phyloP scores from a whole-genome alignment of 1,140 invertebrate species.

The Onthophagus taurus region DNA sequence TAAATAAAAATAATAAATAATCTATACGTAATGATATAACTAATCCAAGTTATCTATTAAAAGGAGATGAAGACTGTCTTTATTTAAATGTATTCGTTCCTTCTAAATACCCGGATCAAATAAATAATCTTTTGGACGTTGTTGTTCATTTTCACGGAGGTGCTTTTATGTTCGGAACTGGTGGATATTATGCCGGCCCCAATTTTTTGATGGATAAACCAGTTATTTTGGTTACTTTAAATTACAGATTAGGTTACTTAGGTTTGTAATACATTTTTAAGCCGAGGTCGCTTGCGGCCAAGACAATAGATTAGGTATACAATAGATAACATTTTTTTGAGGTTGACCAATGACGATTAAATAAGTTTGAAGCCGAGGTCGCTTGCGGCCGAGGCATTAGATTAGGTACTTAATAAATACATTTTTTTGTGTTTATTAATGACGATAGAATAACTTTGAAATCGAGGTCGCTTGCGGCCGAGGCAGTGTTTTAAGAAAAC shows the following conservation, averaged over 20 bases:
- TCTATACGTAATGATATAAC: background rate
- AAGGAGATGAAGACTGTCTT: slow-evolving; percentile 35
- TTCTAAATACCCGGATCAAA: slow-evolving; percentile 26
- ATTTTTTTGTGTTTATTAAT: too few species aligned
- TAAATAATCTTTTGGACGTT: slow-evolving; percentile 37
- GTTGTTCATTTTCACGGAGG: slow-evolving; percentile 49
- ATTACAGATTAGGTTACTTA: slow-evolving; percentile 51
- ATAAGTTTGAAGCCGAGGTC: too few species aligned
- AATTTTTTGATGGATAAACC: slow-evolving; percentile 47
- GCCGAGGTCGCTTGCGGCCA: too few species aligned
- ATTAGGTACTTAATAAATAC: too few species aligned
- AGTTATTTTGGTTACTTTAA: slow-evolving; percentile 52
- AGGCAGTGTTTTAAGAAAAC: too few species aligned
- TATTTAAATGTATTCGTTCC: slow-evolving; percentile 20
- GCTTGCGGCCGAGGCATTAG: too few species aligned
- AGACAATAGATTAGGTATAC: too few species aligned
- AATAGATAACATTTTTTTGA: too few species aligned
- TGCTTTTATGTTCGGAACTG: slow-evolving; percentile 45
- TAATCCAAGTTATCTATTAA: background rate
- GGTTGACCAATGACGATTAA: too few species aligned
- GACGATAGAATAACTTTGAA: too few species aligned
- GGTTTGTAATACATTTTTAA: too few species aligned
- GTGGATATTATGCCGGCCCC: slow-evolving; percentile 31
- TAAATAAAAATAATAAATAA: slow-evolving; percentile 1
- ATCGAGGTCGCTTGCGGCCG: too few species aligned